Base-by-base conservation (phyloP, 2,888 invertebrate genomes). In the Hecatera dysodea region DNA sequence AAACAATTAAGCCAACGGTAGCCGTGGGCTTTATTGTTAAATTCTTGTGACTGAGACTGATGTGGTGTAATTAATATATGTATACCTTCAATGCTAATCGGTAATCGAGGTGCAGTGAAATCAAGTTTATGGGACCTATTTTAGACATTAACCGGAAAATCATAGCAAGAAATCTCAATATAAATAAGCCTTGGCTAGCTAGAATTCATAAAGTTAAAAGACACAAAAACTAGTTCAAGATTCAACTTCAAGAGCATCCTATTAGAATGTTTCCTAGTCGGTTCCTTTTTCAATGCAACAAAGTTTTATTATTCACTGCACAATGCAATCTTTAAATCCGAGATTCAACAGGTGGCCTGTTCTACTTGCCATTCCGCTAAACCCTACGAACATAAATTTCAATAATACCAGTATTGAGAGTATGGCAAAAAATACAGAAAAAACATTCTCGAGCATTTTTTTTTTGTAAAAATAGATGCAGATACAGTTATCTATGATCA, bases 401-500 rank as follows among this genome's bases (percentile, higher is more conserved):
- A 72, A 82, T 78, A 72, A 72, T 44, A 72, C 82, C 22, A 62
- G 67, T 72, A 64, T 67, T 61, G 60, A 46, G 33, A 67, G 65
- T 67, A 65, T 59, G 60, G 60, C 33, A 82, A 64, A 74, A 77
- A 60, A 60, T 22, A 52, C 15, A 77, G 59, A 46, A 59, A n/a
- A 44, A 63, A 53, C 29, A 44, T 27, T 50, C 36, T 39, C 15
- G 4, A 39, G 17, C 1, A n/a, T n/a, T 0, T 2, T 60, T 70
- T 73, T 64, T 70, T 27, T 64, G 33, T 61, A 55, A 53, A 63
- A 17, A 67, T 57, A 67, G 50, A 63, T 22, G 42, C 50, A 72
- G 39, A 53, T 61, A 81, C 78, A 80, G 79, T 91, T 93, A 94
- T 95, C 95, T 95, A 95, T 87, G 94, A 95, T 94, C 95, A 90